These are phyloP conservation scores for Stenodera caucasica DNA, from an alignment of 2,888 invertebrate genomes.

Conservation along the genomic window DNA sequence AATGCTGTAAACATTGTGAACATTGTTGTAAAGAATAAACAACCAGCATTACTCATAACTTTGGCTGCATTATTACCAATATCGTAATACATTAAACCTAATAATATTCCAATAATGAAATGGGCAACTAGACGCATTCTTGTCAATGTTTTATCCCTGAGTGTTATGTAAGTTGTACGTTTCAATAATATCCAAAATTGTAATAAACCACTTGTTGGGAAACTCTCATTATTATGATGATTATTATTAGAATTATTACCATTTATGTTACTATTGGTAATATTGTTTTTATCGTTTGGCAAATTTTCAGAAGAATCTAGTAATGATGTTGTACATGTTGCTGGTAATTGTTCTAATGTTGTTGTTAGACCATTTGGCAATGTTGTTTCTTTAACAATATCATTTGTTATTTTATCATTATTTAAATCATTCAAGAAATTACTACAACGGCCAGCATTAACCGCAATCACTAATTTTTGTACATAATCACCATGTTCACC, in stretches of 20 bases:
- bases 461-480: slow-evolving; percentile 79
- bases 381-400: slow-evolving; percentile 65
- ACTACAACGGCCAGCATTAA: slow-evolving; percentile 81
- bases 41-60: slow-evolving; percentile 94
- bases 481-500: slow-evolving; percentile 95
- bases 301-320: slow-evolving; percentile 59
- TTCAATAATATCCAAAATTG: slow-evolving; percentile 90
- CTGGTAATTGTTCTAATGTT: slow-evolving; percentile 53
- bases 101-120: slow-evolving; percentile 88
- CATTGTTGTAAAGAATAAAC: slow-evolving; percentile 97
- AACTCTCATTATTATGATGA: too few relatives aligned
- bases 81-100: slow-evolving; percentile 93
- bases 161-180: slow-evolving; percentile 80
- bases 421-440: slow-evolving; percentile 59
- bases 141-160: slow-evolving; percentile 94
- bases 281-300: slow-evolving; percentile 67
- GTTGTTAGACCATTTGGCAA: too few relatives aligned
- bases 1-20: slow-evolving; percentile 99
- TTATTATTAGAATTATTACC: slow-evolving; percentile 57
- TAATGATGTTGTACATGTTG: slow-evolving; percentile 67
- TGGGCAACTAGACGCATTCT: slow-evolving; percentile 93
- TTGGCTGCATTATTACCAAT: slow-evolving; percentile 96
- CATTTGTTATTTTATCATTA: slow-evolving; percentile 48
- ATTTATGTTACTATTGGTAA: slow-evolving; percentile 27
- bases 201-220: slow-evolving; percentile 80